These are phyloP conservation scores for Porphyrio hochstetteri DNA, from an alignment of 2,113 vertebrate species.

Conservation along the genomic window DNA sequence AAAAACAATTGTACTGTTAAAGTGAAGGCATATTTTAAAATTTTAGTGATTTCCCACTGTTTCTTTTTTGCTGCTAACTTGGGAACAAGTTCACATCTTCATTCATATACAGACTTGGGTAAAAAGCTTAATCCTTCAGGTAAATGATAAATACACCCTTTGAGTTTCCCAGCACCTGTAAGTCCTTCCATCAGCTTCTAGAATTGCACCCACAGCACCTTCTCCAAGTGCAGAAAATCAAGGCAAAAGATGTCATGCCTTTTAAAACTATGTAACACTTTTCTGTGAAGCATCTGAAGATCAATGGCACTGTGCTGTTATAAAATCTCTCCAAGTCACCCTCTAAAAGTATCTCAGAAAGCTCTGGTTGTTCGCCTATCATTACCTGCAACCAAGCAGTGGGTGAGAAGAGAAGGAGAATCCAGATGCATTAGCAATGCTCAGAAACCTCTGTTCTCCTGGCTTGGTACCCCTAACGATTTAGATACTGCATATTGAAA, in stretches of 20 bases:
- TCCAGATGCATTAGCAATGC: neutral
- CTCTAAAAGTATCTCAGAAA: neutral
- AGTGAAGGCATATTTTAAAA: neutral
- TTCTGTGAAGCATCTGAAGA: neutral
- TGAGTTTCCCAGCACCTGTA: neutral
- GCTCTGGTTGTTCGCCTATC: neutral
- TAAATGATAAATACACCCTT: neutral
- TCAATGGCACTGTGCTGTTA: neutral
- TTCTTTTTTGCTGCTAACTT: neutral
- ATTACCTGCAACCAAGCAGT: neutral
- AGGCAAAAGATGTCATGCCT: neutral
- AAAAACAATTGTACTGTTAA: neutral
- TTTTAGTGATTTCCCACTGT: neutral
- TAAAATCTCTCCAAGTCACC: neutral
- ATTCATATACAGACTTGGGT: neutral
- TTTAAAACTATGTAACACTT: neutral
- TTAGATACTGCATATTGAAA: neutral
- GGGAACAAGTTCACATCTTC: neutral
- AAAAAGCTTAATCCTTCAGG: neutral
- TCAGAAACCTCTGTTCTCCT: neutral
- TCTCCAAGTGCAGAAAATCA: neutral
- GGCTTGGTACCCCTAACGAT: neutral
- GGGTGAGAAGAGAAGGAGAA: neutral
- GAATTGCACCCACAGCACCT: neutral
- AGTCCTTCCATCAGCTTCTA: neutral